phyloP scores from a whole-genome alignment of 2,797 vertebrate species.

The Synanceia verrucosa region DNA sequence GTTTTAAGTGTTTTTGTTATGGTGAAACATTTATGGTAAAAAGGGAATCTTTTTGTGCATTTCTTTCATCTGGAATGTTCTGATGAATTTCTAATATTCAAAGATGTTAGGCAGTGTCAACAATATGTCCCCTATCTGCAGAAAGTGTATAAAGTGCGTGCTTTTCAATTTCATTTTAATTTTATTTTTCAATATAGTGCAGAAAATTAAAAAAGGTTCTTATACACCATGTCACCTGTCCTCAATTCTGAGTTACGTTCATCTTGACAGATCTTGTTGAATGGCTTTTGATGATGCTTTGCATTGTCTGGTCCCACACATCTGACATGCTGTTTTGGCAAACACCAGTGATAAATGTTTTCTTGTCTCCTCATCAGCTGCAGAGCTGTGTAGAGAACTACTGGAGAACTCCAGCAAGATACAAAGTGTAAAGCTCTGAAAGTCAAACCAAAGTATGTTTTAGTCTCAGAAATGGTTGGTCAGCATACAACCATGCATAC shows the following conservation, averaged over 20 bases:
- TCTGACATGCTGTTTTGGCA: background rate
- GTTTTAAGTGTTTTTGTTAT: conserved; percentile 36
- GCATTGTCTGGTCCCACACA: background rate
- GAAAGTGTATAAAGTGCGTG: conserved; percentile 59
- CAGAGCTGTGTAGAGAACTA: background rate
- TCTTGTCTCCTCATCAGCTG: background rate
- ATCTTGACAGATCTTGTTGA: background rate
- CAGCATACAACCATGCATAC: too few species aligned
- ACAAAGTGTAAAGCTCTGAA: background rate
- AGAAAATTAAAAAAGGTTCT: conserved; percentile 72
- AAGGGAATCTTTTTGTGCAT: conserved; percentile 48
- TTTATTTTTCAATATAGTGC: conserved; percentile 66
- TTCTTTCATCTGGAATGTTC: conserved; percentile 47
- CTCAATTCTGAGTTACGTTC: background rate
- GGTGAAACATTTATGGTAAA: conserved; percentile 27
- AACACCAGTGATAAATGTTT: background rate
- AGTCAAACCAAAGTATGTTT: too few species aligned
- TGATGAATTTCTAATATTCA: conserved; percentile 44
- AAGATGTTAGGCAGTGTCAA: conserved; percentile 53
- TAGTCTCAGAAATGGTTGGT: background rate
- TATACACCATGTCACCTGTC: conserved; percentile 29
- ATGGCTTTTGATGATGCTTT: background rate
- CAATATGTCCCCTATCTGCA: conserved; percentile 52
- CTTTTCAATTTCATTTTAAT: conserved; percentile 15
- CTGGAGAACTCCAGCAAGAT: background rate